Percentiles rank a stretch among this genome's conserved stretches.
Evolutionary conservation across 1,140 invertebrate species (phyloP).

Genomic region (Dysdera silvatica): DNA sequence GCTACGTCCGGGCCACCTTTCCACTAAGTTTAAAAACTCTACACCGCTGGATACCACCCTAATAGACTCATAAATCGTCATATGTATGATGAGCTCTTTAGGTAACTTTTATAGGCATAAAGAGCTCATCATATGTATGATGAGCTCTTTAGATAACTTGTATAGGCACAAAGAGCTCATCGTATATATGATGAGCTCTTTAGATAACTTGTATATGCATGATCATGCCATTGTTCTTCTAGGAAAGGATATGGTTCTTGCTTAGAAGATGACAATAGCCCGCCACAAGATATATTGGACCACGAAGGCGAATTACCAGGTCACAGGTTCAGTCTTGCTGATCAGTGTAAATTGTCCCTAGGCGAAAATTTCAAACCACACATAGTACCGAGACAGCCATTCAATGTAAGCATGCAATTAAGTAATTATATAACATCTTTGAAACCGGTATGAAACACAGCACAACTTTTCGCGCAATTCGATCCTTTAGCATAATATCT

Average conservation of each 20-base stretch:
- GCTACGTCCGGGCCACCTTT: no score
- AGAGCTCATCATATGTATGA: no score
- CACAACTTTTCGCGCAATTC: no score
- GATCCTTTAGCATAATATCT: no score
- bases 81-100: no score
- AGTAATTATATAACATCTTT: no score
- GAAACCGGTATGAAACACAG: no score
- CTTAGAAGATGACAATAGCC: slow-evolving; percentile 31
- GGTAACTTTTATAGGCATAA: background rate
- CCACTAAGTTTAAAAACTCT: no score
- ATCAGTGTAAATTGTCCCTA: slow-evolving; percentile 36
- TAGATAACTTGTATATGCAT: background rate
- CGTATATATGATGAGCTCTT: background rate
- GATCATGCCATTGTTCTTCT: background rate
- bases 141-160: no score
- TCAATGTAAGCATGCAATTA: slow-evolving; percentile 32
- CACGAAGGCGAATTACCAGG: slow-evolving; percentile 31
- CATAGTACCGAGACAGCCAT: slow-evolving; percentile 29
- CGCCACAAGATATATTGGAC: background rate
- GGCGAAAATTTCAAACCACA: slow-evolving; percentile 34
- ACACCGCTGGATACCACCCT: no score
- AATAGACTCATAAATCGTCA: no score
- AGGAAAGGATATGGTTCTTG: slow-evolving; percentile 34
- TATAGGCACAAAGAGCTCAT: background rate
- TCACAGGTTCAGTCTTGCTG: slow-evolving; percentile 30